Evolutionary conservation across 1,140 invertebrate species (phyloP).

Genomic region (Lepeophtheirus salmonis): DNA sequence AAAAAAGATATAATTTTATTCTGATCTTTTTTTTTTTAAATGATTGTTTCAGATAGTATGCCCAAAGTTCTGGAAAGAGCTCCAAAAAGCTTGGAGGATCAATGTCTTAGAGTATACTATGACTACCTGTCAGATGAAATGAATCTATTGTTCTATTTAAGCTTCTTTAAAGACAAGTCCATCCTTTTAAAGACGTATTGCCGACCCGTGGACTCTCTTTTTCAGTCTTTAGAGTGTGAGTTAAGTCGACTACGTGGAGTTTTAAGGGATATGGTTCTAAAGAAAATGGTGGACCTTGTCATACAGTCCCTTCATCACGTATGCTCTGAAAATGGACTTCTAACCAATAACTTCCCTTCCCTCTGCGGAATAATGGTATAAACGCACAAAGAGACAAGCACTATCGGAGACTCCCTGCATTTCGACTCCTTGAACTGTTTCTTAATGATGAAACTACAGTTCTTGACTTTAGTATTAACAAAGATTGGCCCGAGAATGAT

Average conservation of each 20-base stretch:
- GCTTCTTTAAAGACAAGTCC: slow-evolving; percentile 2
- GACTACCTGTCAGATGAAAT: slow-evolving; percentile 11
- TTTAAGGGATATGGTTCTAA: slow-evolving; percentile 2
- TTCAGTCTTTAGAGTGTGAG: neutral
- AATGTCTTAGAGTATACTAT: slow-evolving; percentile 3
- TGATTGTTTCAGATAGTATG: too few species aligned
- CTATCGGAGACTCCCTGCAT: neutral
- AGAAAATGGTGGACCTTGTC: slow-evolving; percentile 5
- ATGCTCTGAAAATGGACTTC: neutral
- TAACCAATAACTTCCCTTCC: neutral
- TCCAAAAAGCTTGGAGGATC: slow-evolving; percentile 5
- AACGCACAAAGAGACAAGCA: neutral
- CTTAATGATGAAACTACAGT: neutral
- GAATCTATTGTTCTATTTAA: slow-evolving; percentile 2
- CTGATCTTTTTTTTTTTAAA: too few species aligned
- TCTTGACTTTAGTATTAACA: slow-evolving; percentile 8
- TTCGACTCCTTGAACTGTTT: slow-evolving; percentile 5
- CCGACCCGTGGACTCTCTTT: neutral
- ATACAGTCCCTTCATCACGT: slow-evolving; percentile 4
- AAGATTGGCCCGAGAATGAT: slow-evolving; percentile 11
- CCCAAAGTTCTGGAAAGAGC: neutral
- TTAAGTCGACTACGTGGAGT: neutral
- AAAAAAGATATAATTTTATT: too few species aligned
- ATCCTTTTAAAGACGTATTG: neutral
- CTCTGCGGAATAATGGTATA: too few species aligned